Evolutionary conservation across 2,113 vertebrate species (phyloP).

Genomic region (Recurvirostra avosetta): DNA sequence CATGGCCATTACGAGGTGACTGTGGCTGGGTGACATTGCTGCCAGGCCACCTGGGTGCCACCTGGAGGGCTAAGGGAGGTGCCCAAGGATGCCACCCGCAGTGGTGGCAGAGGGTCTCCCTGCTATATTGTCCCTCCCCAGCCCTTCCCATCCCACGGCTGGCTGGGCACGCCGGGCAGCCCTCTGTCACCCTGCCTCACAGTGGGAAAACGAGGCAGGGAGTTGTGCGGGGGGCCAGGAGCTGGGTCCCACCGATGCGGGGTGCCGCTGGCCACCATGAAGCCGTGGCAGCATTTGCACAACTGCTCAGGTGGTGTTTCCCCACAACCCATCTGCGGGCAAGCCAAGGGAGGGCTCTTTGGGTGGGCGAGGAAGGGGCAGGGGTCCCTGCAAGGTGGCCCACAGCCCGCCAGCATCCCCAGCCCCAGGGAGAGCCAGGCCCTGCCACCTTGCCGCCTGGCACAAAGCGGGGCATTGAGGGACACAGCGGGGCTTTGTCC

Average conservation of each 20-base stretch:
- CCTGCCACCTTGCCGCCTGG: conserved; percentile 36
- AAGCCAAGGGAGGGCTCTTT: background rate
- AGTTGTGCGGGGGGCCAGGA: background rate
- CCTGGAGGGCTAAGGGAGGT: background rate
- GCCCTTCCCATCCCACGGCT: background rate
- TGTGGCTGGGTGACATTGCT: rapidly evolving
- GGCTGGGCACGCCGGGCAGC: background rate
- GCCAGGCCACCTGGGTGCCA: background rate
- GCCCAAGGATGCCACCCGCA: background rate
- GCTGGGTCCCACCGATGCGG: background rate
- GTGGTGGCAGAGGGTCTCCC: background rate
- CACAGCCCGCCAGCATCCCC: background rate
- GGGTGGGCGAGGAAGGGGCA: background rate
- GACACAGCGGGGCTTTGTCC: conserved; percentile 59
- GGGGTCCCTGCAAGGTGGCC: background rate
- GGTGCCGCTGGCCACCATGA: background rate
- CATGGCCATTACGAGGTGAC: background rate
- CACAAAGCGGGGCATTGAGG: conserved; percentile 35
- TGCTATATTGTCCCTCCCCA: background rate
- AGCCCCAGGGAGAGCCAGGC: background rate
- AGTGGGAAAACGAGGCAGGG: background rate
- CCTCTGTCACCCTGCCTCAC: background rate
- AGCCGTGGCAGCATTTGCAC: background rate
- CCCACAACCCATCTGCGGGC: rapidly evolving
- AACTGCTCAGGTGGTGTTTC: background rate